Percentiles rank a stretch among this genome's conserved stretches.
Evolutionary conservation across 2,797 vertebrate genomes (phyloP).

Genomic region (Limosa lapponica): DNA sequence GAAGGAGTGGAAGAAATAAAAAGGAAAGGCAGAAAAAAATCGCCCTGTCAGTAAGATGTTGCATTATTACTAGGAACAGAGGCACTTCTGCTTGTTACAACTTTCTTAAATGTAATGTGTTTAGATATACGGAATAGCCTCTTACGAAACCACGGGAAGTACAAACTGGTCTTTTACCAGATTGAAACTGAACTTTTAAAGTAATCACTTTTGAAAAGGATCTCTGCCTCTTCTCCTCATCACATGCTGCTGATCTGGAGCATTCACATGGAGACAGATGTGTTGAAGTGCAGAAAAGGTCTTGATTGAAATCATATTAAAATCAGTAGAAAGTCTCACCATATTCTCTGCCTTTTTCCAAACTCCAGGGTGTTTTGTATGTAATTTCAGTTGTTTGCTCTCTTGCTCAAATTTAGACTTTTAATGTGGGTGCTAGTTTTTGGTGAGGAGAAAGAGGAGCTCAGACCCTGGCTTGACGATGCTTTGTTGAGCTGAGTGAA

Average conservation of each 20-base stretch:
- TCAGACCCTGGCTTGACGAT: background rate
- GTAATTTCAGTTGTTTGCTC: background rate
- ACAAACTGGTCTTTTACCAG: background rate
- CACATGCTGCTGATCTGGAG: accelerated
- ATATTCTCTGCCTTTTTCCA: background rate
- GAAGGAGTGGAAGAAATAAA: slow-evolving; percentile 17
- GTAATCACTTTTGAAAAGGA: slow-evolving; percentile 14
- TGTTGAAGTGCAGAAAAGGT: background rate
- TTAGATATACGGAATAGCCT: background rate
- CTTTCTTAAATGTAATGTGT: background rate
- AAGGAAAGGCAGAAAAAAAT: slow-evolving; percentile 4
- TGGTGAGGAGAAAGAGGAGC: background rate
- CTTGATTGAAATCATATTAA: background rate
- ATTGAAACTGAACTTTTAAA: background rate
- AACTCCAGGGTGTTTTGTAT: background rate
- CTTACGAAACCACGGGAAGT: background rate
- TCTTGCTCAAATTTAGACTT: background rate
- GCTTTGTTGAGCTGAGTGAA: background rate
- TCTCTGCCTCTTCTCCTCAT: background rate
- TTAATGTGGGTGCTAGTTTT: background rate
- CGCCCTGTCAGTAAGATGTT: background rate
- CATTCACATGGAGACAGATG: background rate
- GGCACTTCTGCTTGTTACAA: slow-evolving; percentile 47
- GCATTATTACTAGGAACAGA: slow-evolving; percentile 24
- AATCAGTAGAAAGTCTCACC: background rate